Conservation (phyloP, 2,888 invertebrate species). For the Scaptomyza reducta region DNA sequence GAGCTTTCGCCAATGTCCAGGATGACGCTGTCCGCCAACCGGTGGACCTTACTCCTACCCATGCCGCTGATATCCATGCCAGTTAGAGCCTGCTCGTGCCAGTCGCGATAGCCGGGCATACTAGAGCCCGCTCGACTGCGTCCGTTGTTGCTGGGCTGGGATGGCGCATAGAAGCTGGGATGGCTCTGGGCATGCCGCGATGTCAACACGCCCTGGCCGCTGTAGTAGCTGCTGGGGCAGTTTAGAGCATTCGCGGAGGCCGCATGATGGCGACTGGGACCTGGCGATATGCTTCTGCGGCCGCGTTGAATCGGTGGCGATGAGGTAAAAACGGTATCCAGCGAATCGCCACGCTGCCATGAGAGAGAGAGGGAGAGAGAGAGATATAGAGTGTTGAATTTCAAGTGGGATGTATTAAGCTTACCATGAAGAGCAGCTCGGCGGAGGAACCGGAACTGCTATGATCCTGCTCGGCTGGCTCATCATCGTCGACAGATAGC, state of each 20-base stretch:
- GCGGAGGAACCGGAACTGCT: slow-evolving; percentile 83
- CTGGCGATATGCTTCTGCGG: slow-evolving; percentile 74
- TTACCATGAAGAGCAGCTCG: slow-evolving; percentile 84
- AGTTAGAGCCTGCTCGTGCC: slow-evolving; percentile 51
- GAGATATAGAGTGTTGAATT: not conserved
- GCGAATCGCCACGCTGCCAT: slow-evolving; percentile 87
- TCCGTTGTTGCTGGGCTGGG: slow-evolving; percentile 51
- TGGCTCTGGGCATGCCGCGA: slow-evolving; percentile 70
- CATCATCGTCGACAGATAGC: slow-evolving; percentile 63
- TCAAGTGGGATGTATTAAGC: too few relatives aligned
- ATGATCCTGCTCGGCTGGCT: slow-evolving; percentile 68
- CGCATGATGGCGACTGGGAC: slow-evolving; percentile 69
- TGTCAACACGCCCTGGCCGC: slow-evolving; percentile 59
- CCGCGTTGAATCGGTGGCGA: slow-evolving; percentile 85
- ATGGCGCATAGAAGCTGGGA: slow-evolving; percentile 63
- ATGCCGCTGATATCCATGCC: slow-evolving; percentile 72
- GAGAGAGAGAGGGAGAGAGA: not conserved
- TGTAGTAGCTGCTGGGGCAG: slow-evolving; percentile 63
- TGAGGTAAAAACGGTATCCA: slow-evolving; percentile 88
- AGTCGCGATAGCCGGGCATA: slow-evolving; percentile 59
- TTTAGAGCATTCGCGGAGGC: slow-evolving; percentile 67
- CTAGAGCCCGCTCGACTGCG: slow-evolving; percentile 32
- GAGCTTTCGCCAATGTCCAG: slow-evolving; percentile 82
- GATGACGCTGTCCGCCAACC: slow-evolving; percentile 83
- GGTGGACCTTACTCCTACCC: slow-evolving; percentile 84